Evolutionary conservation across 2,888 invertebrate species (phyloP).

Genomic region (Zygaena filipendulae): DNA sequence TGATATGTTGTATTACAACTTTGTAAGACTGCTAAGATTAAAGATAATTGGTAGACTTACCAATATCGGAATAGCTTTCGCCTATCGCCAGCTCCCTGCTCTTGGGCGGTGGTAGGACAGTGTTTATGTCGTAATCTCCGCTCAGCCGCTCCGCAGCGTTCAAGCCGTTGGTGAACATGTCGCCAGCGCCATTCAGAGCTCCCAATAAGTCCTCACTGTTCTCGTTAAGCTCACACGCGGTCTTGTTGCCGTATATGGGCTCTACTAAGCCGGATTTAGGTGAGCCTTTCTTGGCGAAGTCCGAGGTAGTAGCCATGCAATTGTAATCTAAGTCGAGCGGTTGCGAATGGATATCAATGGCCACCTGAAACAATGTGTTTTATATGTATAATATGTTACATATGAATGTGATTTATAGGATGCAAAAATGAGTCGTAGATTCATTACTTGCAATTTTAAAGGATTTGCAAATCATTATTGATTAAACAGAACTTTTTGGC

Average conservation of each 20-base stretch:
- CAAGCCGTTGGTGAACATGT: slow-evolving; percentile 55
- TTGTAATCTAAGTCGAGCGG: slow-evolving; percentile 60
- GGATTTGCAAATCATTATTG: too few species aligned
- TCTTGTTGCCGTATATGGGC: slow-evolving; percentile 60
- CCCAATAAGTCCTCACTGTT: slow-evolving; percentile 46
- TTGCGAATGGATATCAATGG: slow-evolving; percentile 55
- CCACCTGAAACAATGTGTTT: slow-evolving; percentile 38
- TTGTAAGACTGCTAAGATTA: background rate
- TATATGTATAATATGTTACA: too few species aligned
- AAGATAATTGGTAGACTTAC: slow-evolving; percentile 25
- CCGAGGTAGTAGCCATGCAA: slow-evolving; percentile 48
- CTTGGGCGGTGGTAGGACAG: slow-evolving; percentile 58
- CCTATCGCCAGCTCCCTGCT: slow-evolving; percentile 61
- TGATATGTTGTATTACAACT: too few species aligned
- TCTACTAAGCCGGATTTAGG: slow-evolving; percentile 52
- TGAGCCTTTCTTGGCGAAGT: slow-evolving; percentile 52
- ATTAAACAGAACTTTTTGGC: too few species aligned
- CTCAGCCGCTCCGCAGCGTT: slow-evolving; percentile 45
- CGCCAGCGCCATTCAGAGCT: slow-evolving; percentile 47
- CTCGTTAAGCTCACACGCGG: slow-evolving; percentile 50
- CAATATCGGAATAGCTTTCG: slow-evolving; percentile 64
- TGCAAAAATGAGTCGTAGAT: too few species aligned
- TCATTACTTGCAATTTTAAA: too few species aligned
- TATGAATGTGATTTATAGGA: too few species aligned
- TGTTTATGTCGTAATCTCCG: slow-evolving; percentile 60